Percentiles rank a stretch among this genome's conserved stretches.
Evolutionary conservation across 2,888 invertebrate genomes (phyloP).

Genomic region (Podotricha telesiphe): DNA sequence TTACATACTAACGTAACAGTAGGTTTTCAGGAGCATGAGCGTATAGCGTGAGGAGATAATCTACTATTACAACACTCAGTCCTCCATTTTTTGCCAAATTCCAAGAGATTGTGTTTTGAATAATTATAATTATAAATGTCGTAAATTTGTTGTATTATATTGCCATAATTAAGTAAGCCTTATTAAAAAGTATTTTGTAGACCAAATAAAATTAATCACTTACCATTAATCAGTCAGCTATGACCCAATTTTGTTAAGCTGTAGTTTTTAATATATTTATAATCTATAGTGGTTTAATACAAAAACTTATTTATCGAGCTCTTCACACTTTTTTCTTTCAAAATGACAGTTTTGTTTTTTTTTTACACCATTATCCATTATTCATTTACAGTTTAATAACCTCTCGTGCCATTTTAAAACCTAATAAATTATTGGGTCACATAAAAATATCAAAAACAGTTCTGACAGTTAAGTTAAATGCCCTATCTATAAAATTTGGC

Average conservation of each 20-base stretch:
- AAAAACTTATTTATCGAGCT: not conserved
- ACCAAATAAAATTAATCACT: not conserved
- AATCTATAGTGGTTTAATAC: not conserved
- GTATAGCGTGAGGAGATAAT: too few species aligned
- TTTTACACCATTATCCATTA: not conserved
- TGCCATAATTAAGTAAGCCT: not conserved
- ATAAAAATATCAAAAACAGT: not conserved
- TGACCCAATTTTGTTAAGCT: not conserved
- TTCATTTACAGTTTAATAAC: slow-evolving; percentile 14
- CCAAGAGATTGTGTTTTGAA: too few species aligned
- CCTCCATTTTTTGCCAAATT: too few species aligned
- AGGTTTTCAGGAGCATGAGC: too few species aligned
- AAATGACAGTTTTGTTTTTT: slow-evolving; percentile 1
- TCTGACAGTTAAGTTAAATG: slow-evolving; percentile 19
- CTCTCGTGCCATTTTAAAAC: slow-evolving; percentile 25
- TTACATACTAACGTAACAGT: too few species aligned
- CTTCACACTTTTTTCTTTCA: slow-evolving; percentile 8
- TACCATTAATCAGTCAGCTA: not conserved
- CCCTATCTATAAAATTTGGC: slow-evolving; percentile 57
- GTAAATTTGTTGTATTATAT: too few species aligned
- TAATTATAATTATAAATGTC: too few species aligned
- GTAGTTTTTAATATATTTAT: not conserved
- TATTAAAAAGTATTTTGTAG: not conserved
- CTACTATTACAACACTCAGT: too few species aligned
- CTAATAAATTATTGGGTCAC: slow-evolving; percentile 24